A percentile compares a stretch with the other conserved stretches of the same genome.
Evolutionary conservation across 2,113 vertebrate genomes (phyloP).

Genomic region (Podocnemis expansa): DNA sequence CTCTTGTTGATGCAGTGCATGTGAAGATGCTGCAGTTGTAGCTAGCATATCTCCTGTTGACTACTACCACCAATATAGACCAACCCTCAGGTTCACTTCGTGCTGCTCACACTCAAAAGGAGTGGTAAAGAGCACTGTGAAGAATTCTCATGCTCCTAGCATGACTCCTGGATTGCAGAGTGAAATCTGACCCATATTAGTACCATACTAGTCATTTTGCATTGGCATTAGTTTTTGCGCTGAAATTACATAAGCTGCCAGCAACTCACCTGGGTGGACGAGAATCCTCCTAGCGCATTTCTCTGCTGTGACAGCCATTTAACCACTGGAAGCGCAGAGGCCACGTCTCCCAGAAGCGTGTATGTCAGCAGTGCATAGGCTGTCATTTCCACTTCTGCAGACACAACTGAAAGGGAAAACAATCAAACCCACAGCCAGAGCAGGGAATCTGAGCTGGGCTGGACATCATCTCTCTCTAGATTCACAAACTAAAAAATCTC

Average conservation of each 20-base stretch:
- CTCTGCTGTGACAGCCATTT: slow-evolving; percentile 95
- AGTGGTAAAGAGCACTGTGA: fast-evolving
- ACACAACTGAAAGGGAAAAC: slow-evolving; percentile 82
- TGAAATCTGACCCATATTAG: background rate
- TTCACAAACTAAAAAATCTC: background rate
- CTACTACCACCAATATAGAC: background rate
- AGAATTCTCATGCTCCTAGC: background rate
- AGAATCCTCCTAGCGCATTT: slow-evolving; percentile 92
- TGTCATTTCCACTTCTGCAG: slow-evolving; percentile 94
- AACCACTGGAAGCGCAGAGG: slow-evolving; percentile 89
- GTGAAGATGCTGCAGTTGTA: no score
- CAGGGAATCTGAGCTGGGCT: background rate
- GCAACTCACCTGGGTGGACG: slow-evolving; percentile 87
- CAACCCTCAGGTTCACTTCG: background rate
- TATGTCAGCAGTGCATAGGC: slow-evolving; percentile 92
- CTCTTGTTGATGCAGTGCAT: no score
- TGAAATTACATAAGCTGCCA: background rate
- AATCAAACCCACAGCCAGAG: background rate
- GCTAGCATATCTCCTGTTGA: no score
- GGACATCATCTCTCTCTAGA: background rate
- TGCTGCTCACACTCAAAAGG: background rate
- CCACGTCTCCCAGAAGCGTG: slow-evolving; percentile 87
- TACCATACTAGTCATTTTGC: background rate
- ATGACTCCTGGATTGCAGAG: background rate
- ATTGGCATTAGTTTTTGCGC: background rate